Conservation (phyloP, 2,888 invertebrate species). For the Tineola bisselliella region DNA sequence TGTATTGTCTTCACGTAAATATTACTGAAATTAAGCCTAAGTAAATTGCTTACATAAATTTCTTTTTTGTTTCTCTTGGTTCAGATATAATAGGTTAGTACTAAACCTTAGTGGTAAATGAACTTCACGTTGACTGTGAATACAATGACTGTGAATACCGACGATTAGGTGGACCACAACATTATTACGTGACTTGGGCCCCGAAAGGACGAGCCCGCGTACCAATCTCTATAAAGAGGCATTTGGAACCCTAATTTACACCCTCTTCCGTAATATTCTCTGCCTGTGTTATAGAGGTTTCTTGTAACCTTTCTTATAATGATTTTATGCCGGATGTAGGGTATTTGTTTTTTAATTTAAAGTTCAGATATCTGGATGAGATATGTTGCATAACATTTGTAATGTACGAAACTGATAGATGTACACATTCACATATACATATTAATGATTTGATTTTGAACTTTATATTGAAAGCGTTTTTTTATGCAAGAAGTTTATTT, state of each 20-base stretch:
- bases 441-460: no score
- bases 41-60: no score
- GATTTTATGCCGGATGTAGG: not conserved
- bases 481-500: no score
- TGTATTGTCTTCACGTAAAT: no score
- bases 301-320: not conserved
- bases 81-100: not conserved
- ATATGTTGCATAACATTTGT: no score
- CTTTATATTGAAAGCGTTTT: no score
- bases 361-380: no score
- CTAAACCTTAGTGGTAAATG: not conserved
- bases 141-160: slow-evolving; percentile 28
- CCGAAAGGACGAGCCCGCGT: slow-evolving; percentile 32
- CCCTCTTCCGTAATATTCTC: slow-evolving; percentile 56
- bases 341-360: not conserved
- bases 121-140: slow-evolving; percentile 27
- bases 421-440: no score
- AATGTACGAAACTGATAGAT: no score
- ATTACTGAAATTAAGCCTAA: no score
- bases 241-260: slow-evolving; percentile 62
- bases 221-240: slow-evolving; percentile 57
- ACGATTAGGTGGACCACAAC: slow-evolving; percentile 48
- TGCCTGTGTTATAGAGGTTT: slow-evolving; percentile 47
- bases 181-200: slow-evolving; percentile 57
- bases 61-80: not conserved